Evolutionary conservation across 2,888 invertebrate genomes (phyloP).

Genomic region (Neelides folsomi): DNA sequence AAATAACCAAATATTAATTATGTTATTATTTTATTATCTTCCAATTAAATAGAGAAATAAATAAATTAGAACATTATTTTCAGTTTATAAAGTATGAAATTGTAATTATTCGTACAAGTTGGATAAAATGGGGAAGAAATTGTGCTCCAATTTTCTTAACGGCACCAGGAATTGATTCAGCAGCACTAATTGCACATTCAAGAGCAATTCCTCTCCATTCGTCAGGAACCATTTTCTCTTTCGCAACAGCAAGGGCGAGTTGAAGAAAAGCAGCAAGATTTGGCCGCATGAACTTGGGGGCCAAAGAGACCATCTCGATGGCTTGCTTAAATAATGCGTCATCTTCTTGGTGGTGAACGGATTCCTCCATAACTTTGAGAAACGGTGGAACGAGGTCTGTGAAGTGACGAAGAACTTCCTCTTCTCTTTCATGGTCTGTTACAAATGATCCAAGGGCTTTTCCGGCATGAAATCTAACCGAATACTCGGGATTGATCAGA

Average conservation of each 20-base stretch:
- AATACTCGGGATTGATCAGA: constrained; percentile 45
- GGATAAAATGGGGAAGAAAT: constrained; percentile 49
- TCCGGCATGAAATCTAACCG: constrained; percentile 41
- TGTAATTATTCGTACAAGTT: too few species aligned
- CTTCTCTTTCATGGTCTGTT: constrained; percentile 82
- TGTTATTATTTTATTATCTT: background rate
- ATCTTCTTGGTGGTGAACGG: constrained; percentile 48
- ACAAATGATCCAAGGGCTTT: constrained; percentile 57
- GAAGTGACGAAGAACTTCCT: constrained; percentile 76
- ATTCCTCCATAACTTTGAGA: constrained; percentile 35
- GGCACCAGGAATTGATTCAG: constrained; percentile 93
- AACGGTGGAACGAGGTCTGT: constrained; percentile 58
- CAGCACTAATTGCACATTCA: constrained; percentile 52
- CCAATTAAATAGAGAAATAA: background rate
- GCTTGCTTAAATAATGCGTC: constrained; percentile 83
- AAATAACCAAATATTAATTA: constrained; percentile 40
- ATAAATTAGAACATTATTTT: background rate
- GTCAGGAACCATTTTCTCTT: constrained; percentile 15
- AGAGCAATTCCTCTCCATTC: constrained; percentile 29
- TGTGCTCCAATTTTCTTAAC: constrained; percentile 80
- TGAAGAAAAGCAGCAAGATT: constrained; percentile 75
- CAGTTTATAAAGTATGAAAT: too few species aligned
- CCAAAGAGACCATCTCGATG: constrained; percentile 83
- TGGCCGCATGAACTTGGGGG: constrained; percentile 80
- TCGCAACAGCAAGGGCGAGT: constrained; percentile 50